Percentiles rank a stretch among this genome's conserved stretches.
Conservation (phyloP, 1,140 invertebrate species). For the Apis dorsata region DNA sequence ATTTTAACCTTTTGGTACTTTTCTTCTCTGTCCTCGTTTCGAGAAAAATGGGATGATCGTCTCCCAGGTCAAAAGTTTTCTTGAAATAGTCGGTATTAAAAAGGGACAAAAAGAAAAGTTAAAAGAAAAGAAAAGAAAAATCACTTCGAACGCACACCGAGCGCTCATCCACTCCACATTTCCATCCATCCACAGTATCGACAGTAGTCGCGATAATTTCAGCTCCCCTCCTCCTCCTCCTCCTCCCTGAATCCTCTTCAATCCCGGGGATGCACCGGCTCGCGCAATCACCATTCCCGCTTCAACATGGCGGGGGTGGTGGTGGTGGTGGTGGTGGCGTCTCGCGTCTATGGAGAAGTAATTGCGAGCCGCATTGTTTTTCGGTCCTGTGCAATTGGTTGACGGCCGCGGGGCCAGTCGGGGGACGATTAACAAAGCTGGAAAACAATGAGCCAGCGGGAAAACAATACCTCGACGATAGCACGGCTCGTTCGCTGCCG, state of each 20-base stretch:
- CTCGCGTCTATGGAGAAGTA: constrained; percentile 60
- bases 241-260: too few relatives aligned
- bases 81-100: too few relatives aligned
- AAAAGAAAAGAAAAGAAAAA: too few relatives aligned
- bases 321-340: not conserved
- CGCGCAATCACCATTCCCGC: constrained; percentile 7
- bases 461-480: constrained; percentile 70
- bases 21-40: too few relatives aligned
- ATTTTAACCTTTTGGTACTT: not conserved
- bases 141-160: too few relatives aligned
- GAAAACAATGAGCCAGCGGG: constrained; percentile 70
- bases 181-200: not conserved
- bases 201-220: constrained; percentile 13
- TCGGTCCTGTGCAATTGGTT: constrained; percentile 51
- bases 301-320: not conserved
- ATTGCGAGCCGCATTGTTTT: constrained; percentile 72
- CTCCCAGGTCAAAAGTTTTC: too few relatives aligned
- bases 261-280: not conserved
- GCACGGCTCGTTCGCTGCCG: constrained; percentile 64
- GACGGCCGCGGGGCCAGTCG: not conserved
- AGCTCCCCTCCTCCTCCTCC: not conserved
- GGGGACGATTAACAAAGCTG: constrained; percentile 71
- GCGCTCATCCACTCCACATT: not conserved
- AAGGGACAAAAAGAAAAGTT: accelerated
- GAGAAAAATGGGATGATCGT: not conserved